Base-by-base conservation (phyloP, 2,888 invertebrate species). In the Drosophila kambysellisi region DNA sequence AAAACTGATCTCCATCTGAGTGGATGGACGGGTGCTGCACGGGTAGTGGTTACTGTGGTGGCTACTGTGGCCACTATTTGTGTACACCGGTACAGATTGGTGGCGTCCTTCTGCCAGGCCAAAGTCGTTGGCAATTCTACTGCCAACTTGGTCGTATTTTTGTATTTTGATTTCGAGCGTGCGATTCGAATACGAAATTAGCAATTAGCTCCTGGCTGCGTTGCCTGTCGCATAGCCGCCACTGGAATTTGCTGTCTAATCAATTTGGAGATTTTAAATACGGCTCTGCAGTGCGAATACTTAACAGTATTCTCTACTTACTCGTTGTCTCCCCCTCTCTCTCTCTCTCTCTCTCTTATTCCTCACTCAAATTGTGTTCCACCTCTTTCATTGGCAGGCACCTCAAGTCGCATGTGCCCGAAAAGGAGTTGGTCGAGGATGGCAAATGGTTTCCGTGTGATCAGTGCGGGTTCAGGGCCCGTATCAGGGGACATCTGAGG, bases 391-490 rank as follows among this genome's bases (percentile, higher is more conserved):
- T 78, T 30, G 53, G 52, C 83, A 93, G 93, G 61, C 93, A 93
- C 67, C 75, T 77, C 52, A 90, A 87, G 63, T 85, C 79, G 1
- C 93, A 92, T 69, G 90, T 92, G 20, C 92, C 4, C 20, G 56
- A 48, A 17, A 30, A 51, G 48, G 56, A 51, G n/a, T 39, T 39
- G 33, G 48, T 5, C 50, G 56, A 59, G 30, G 39, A 32, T 3
- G 93, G 93, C 58, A 95, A 95, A 82, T 93, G 93, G 67, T 95
- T 94, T 88, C 93, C 94, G 52, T 97, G 97, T 91, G 92, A 94
- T 35, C 93, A 95, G 12, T 98, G 98, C 88, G 90, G 94, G 3
- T 98, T 97, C 92, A 94, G 94, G 76, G 95, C 95, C 20, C 95
- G 95, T 81, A 94, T 95, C 73, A 93, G 95, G 9, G 95, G 95